These are phyloP conservation scores for Charaxes varanes DNA, from an alignment of 1,140 invertebrate genomes.

Conservation along the genomic window DNA sequence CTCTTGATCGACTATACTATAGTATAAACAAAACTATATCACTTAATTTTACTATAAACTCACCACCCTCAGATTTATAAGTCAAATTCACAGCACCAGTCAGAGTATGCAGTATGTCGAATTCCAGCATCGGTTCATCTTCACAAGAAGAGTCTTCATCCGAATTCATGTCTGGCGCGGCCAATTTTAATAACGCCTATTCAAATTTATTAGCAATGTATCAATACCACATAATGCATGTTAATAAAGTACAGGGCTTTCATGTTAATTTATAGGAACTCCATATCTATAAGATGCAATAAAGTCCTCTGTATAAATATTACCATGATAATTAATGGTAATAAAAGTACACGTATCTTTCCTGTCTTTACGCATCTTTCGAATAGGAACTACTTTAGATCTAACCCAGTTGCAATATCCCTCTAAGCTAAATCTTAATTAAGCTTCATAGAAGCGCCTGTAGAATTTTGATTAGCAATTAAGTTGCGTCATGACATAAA, in stretches of 20 bases:
- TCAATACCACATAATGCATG: constrained; percentile 23
- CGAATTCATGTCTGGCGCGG: constrained; percentile 53
- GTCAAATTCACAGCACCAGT: constrained; percentile 44
- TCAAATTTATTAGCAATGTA: constrained; percentile 46
- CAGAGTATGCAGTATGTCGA: constrained; percentile 47
- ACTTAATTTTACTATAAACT: too few relatives aligned
- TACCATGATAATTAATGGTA: not conserved
- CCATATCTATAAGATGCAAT: too few relatives aligned
- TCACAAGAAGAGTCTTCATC: constrained; percentile 38
- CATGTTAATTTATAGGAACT: too few relatives aligned
- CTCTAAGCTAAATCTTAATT: too few relatives aligned
- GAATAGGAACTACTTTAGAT: too few relatives aligned
- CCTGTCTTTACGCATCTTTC: too few relatives aligned
- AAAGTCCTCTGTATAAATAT: too few relatives aligned
- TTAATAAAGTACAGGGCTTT: too few relatives aligned
- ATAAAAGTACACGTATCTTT: not conserved
- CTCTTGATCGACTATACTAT: too few relatives aligned
- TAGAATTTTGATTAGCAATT: constrained; percentile 48
- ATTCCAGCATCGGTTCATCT: constrained; percentile 41
- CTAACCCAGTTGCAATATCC: too few relatives aligned
- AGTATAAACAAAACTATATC: too few relatives aligned
- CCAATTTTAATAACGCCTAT: constrained; percentile 59
- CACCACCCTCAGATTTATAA: constrained; percentile 30
- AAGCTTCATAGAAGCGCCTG: constrained; percentile 28
- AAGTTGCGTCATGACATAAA: constrained; percentile 28